Evolutionary conservation across 2,797 vertebrate species (phyloP).

Genomic region (Synaphobranchus kaupii): DNA sequence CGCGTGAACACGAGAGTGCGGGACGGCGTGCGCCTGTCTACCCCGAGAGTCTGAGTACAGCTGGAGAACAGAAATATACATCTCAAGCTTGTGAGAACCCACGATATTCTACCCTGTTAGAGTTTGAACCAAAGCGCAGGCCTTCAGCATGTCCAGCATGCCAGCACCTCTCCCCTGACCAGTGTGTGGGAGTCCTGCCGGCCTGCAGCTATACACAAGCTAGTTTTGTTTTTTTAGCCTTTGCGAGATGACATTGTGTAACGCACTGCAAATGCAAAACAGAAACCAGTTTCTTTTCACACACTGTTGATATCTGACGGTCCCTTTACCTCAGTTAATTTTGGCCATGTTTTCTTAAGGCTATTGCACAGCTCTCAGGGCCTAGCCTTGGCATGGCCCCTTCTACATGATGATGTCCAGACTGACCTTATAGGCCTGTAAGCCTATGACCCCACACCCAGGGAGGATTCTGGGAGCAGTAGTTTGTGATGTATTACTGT

Average conservation of each 20-base stretch:
- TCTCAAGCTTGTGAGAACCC: not conserved
- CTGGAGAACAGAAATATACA: not conserved
- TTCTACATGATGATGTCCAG: too few species aligned
- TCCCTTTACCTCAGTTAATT: not conserved
- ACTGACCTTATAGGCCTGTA: not conserved
- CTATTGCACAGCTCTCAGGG: not conserved
- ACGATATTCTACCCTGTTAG: not conserved
- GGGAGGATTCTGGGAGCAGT: slow-evolving; percentile 5
- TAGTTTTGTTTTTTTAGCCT: slow-evolving; percentile 59
- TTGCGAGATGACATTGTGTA: slow-evolving; percentile 44
- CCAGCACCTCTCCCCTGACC: slow-evolving; percentile 42
- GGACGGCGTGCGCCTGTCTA: not conserved
- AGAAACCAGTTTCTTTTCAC: not conserved
- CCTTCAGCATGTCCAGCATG: not conserved
- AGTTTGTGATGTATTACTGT: not conserved
- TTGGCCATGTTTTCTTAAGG: not conserved
- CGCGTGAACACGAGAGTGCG: not conserved
- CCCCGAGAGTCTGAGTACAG: not conserved
- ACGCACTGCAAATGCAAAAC: slow-evolving; percentile 36
- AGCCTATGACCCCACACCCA: not conserved
- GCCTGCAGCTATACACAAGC: slow-evolving; percentile 52
- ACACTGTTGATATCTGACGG: not conserved
- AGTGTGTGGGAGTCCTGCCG: slow-evolving; percentile 14
- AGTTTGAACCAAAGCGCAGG: not conserved
- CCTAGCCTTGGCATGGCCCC: not conserved